A percentile compares a stretch with the other conserved stretches of the same genome.
Conservation (phyloP, 2,797 vertebrate genomes). For the Sitta carolinensis region DNA sequence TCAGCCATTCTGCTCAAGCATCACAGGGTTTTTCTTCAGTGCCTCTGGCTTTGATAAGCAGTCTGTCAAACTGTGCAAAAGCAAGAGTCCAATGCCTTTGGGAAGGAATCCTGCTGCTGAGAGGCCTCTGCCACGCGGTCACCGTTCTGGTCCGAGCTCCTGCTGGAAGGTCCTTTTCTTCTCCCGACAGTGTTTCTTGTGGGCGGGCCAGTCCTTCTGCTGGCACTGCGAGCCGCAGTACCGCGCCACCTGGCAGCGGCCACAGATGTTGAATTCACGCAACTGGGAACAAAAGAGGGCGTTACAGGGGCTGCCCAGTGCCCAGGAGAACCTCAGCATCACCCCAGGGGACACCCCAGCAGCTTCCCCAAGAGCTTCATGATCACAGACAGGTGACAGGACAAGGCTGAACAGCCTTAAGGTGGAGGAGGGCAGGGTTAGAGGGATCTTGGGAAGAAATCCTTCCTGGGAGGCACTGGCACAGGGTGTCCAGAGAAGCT, state of each 20-base stretch:
- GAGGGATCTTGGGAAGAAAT: not conserved
- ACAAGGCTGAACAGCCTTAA: not conserved
- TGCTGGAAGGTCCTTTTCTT: conserved; percentile 90
- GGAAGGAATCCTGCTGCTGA: conserved; percentile 62
- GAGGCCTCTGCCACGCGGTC: conserved; percentile 30
- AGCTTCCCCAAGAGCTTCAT: not conserved
- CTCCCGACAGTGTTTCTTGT: conserved; percentile 99
- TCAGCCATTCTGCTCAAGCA: conserved; percentile 66
- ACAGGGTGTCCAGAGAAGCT: not conserved
- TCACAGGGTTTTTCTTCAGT: conserved; percentile 65
- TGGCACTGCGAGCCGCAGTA: conserved; percentile 99
- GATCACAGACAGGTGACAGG: not conserved
- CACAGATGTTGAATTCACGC: conserved; percentile 98
- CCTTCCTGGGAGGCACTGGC: not conserved
- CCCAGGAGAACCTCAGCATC: not conserved
- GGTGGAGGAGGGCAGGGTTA: not conserved
- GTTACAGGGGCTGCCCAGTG: not conserved
- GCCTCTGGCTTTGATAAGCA: conserved; percentile 69
- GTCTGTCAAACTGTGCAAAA: conserved; percentile 71
- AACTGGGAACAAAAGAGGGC: conserved; percentile 68
- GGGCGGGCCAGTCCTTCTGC: conserved; percentile 98
- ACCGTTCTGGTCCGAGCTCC: conserved; percentile 90
- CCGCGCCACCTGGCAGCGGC: conserved; percentile 95
- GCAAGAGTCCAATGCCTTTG: conserved; percentile 57
- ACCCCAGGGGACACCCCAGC: accelerated